Conservation (phyloP, 92 coral and sea anemone species). For the Umimayanthus kanabou region DNA sequence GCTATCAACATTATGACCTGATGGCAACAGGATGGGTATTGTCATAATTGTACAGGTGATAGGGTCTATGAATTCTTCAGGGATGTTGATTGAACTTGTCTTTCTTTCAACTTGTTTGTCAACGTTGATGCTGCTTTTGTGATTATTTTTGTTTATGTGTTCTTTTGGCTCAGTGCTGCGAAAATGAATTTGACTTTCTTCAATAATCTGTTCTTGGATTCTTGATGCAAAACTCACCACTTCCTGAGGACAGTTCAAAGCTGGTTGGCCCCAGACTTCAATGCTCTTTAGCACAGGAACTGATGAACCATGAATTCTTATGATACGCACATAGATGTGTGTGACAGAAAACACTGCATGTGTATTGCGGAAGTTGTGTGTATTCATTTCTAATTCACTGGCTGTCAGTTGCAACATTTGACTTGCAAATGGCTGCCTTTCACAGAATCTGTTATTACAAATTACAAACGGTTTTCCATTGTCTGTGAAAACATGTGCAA, state of each 20-base stretch:
- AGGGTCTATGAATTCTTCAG: conserved; percentile 90
- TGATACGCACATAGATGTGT: conserved; percentile 72
- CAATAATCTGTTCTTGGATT: conserved; percentile 46
- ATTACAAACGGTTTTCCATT: conserved; percentile 67
- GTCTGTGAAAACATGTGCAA: conserved; percentile 62
- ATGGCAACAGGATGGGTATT: conserved; percentile 86
- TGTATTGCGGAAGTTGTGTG: conserved; percentile 64
- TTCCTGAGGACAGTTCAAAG: conserved; percentile 52
- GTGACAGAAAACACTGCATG: conserved; percentile 65
- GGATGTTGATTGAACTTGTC: conserved; percentile 44
- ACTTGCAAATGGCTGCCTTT: conserved; percentile 19
- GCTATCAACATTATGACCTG: conserved; percentile 88
- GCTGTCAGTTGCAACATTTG: conserved; percentile 24
- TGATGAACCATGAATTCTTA: conserved; percentile 68
- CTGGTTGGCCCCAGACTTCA: conserved; percentile 88
- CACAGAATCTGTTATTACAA: conserved; percentile 61
- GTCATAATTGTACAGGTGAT: conserved; percentile 91
- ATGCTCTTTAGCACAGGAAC: conserved; percentile 86
- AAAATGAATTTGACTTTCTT: conserved; percentile 18
- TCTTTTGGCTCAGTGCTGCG: conserved; percentile 1
- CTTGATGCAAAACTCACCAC: conserved; percentile 55
- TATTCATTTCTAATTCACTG: conserved; percentile 24
- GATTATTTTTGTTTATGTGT: neutral
- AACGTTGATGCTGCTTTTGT: neutral
- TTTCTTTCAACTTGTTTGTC: neutral